Percentiles rank a stretch among this genome's conserved stretches.
phyloP scores from a whole-genome alignment of 2,888 invertebrate species.

The Acronicta alni region DNA sequence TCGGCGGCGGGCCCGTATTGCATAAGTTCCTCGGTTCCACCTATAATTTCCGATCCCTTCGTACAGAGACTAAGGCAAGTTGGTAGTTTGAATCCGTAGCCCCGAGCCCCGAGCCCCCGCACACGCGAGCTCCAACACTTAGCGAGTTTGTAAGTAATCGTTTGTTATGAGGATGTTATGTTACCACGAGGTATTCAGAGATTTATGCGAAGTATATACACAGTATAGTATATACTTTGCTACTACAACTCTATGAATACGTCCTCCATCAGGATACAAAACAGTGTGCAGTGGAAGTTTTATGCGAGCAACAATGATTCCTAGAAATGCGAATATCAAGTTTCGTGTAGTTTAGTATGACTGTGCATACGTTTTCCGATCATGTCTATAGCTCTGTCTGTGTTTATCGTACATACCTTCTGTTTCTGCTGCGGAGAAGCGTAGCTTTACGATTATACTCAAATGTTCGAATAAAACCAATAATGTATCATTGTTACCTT shows the following conservation, averaged over 20 bases:
- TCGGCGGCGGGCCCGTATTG: constrained; percentile 60
- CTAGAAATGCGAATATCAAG: constrained; percentile 4
- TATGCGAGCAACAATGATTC: constrained; percentile 9
- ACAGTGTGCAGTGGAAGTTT: not conserved
- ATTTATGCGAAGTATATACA: constrained; percentile 5
- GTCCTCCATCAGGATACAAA: not conserved
- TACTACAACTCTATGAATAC: not conserved
- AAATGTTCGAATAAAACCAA: too few relatives aligned
- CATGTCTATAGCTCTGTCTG: not conserved
- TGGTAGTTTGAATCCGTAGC: constrained; percentile 1
- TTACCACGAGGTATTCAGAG: constrained; percentile 1
- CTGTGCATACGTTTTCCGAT: not conserved
- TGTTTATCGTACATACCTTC: not conserved
- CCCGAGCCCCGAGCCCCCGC: not conserved
- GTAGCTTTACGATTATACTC: too few relatives aligned
- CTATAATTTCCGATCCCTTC: constrained; percentile 70
- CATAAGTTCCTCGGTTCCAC: constrained; percentile 67
- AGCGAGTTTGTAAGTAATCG: constrained; percentile 22
- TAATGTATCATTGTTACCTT: too few relatives aligned
- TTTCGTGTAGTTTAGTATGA: too few relatives aligned
- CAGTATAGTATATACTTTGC: not conserved
- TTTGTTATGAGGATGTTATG: constrained; percentile 26
- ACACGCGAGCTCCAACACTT: constrained; percentile 8
- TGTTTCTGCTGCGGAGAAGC: not conserved
- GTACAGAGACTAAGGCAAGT: constrained; percentile 37